Conservation (phyloP, 2,888 invertebrate genomes). For the Hipparchia sbordonii region DNA sequence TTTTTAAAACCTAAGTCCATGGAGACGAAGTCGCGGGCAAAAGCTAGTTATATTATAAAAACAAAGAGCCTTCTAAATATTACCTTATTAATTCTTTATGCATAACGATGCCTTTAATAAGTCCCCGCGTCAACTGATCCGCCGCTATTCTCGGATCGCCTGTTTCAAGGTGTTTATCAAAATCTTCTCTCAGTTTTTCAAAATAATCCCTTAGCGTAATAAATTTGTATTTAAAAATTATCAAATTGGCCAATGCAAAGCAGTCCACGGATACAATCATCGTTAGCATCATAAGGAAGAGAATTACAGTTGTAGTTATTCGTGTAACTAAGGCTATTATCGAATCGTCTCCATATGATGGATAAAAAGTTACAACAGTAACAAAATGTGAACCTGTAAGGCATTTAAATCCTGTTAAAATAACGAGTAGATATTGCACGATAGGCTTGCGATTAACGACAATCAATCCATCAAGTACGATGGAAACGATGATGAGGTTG, state of each 20-base stretch:
- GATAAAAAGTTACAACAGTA: constrained; percentile 70
- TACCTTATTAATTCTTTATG: constrained; percentile 66
- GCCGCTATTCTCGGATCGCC: constrained; percentile 51
- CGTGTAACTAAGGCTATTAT: constrained; percentile 51
- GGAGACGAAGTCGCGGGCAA: no score
- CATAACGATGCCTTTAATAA: constrained; percentile 69
- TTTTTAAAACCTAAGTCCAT: no score
- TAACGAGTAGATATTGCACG: background rate
- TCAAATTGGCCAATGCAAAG: constrained; percentile 62
- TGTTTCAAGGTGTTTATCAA: constrained; percentile 48
- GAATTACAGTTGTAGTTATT: constrained; percentile 54
- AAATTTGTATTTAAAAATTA: constrained; percentile 72
- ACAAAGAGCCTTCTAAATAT: constrained; percentile 17
- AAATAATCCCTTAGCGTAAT: constrained; percentile 68
- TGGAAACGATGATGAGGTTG: no score
- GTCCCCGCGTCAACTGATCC: constrained; percentile 53
- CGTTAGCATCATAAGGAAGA: constrained; percentile 58
- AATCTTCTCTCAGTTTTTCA: constrained; percentile 55
- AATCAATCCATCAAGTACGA: no score
- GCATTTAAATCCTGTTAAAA: background rate
- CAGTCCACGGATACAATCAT: constrained; percentile 68
- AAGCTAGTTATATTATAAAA: background rate
- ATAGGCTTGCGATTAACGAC: no score
- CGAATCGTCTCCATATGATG: constrained; percentile 59
- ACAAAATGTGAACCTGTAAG: constrained; percentile 68